These are phyloP conservation scores for Myotis vivesi DNA, from an alignment of 2,797 vertebrate genomes.

Conservation along the genomic window DNA sequence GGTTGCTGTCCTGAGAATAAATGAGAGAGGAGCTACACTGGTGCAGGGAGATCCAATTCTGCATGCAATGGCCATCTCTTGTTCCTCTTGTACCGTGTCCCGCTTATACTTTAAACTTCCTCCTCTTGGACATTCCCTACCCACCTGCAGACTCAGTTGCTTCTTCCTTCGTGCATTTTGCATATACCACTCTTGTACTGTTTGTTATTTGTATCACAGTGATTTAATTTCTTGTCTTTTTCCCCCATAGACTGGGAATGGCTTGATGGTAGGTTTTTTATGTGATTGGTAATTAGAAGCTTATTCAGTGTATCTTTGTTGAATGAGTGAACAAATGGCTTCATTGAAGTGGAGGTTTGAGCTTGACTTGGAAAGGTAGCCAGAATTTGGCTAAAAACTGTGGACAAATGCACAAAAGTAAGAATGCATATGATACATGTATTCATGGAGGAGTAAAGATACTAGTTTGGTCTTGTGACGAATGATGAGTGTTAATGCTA, in stretches of 20 bases:
- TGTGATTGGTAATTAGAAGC: not conserved
- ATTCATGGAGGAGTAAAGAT: not conserved
- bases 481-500: not conserved
- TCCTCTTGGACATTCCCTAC: not conserved
- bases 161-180: not conserved
- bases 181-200: not conserved
- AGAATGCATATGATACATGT: not conserved
- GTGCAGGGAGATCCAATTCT: not conserved
- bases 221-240: not conserved
- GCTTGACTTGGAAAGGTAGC: not conserved
- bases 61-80: not conserved
- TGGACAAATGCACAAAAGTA: not conserved
- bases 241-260: not conserved
- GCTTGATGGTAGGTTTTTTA: not conserved
- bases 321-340: not conserved
- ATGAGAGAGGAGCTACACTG: not conserved
- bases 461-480: not conserved
- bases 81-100: not conserved
- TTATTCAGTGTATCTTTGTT: not conserved
- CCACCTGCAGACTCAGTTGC: not conserved
- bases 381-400: not conserved
- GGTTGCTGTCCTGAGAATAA: not conserved
- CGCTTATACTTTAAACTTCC: not conserved
- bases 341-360: not conserved
- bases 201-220: not conserved